A percentile compares a stretch with the other conserved stretches of the same genome.
phyloP scores from a whole-genome alignment of 2,797 vertebrate genomes.

The Acridotheres tristis region DNA sequence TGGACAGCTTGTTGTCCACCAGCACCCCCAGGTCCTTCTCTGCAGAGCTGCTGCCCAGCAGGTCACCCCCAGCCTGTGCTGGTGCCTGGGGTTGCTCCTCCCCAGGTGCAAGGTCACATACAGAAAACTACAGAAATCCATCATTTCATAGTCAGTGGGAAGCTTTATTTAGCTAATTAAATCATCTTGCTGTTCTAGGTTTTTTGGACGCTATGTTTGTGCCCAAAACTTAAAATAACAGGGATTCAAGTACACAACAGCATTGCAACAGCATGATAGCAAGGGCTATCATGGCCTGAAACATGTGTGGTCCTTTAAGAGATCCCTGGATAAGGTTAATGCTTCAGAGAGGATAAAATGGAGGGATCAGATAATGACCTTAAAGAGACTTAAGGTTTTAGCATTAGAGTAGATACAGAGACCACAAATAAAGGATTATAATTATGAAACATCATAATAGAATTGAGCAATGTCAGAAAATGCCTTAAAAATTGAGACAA shows the following conservation, averaged over 20 bases:
- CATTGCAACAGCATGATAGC: background rate
- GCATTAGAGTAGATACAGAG: background rate
- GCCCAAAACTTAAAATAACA: background rate
- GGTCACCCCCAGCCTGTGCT: background rate
- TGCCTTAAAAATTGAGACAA: background rate
- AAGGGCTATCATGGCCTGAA: too few species aligned
- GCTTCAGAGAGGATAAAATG: background rate
- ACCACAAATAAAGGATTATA: background rate
- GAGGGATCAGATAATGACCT: slow-evolving; percentile 17
- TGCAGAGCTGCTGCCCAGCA: background rate
- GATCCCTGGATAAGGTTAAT: background rate
- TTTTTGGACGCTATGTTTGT: background rate
- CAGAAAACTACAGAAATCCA: background rate
- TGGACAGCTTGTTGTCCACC: background rate
- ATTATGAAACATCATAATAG: background rate
- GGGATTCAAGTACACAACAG: background rate
- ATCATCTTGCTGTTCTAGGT: background rate
- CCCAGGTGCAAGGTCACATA: background rate
- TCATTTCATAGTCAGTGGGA: background rate
- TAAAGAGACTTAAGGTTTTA: slow-evolving; percentile 26
- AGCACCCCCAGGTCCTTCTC: background rate
- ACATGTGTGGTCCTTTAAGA: background rate
- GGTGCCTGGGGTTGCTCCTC: background rate
- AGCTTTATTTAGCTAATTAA: background rate
- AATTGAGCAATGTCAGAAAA: background rate